A percentile compares a stretch with the other conserved stretches of the same genome.
phyloP scores from a whole-genome alignment of 2,113 vertebrate genomes.

The Oceanodroma tethys region DNA sequence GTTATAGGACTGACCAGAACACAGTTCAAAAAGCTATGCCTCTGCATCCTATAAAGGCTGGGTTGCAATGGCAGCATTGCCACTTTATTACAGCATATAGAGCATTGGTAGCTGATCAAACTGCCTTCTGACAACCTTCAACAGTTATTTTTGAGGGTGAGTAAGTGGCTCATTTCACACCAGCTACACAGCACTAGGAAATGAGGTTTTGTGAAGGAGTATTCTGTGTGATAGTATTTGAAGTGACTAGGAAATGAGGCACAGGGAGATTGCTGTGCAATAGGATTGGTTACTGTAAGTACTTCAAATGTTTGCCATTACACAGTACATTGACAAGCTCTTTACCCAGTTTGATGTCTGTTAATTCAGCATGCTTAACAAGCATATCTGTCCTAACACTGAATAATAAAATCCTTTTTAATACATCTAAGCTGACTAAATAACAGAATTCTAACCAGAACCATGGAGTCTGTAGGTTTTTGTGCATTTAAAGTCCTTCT shows the following conservation, averaged over 20 bases:
- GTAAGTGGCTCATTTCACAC: conserved; percentile 16
- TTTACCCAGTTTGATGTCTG: background rate
- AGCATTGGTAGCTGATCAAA: background rate
- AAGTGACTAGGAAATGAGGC: conserved; percentile 29
- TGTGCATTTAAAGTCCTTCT: background rate
- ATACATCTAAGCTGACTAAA: background rate
- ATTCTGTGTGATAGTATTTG: background rate
- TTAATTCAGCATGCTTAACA: background rate
- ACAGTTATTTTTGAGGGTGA: conserved; percentile 1
- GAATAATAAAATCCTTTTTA: background rate
- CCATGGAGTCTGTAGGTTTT: background rate
- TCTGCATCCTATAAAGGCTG: background rate
- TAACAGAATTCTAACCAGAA: background rate
- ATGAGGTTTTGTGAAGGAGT: background rate
- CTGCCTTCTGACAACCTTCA: background rate
- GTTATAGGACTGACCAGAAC: background rate
- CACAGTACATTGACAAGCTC: background rate
- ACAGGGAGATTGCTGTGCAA: background rate
- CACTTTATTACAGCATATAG: background rate
- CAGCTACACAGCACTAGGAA: background rate
- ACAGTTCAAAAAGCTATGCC: background rate
- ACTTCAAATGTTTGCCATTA: background rate
- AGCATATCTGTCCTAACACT: background rate
- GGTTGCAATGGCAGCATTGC: background rate
- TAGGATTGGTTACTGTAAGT: background rate